These are phyloP conservation scores for Spinibarbus caldwelli DNA, from an alignment of 2,797 vertebrate genomes.

Conservation along the genomic window DNA sequence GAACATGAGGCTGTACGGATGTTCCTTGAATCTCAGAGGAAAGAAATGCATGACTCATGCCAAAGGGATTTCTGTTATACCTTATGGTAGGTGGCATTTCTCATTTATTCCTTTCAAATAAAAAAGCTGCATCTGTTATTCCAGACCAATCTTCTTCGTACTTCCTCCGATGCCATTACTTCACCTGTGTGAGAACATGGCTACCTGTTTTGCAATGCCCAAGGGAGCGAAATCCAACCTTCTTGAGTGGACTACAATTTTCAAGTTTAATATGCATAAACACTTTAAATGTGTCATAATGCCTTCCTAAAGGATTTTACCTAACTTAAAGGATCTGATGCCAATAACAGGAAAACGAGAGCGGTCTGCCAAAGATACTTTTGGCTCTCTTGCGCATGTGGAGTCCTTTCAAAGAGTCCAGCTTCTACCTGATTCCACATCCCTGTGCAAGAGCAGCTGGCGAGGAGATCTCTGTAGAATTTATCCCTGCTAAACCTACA, in stretches of 20 bases:
- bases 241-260: constrained; percentile 60
- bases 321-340: constrained; percentile 66
- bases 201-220: constrained; percentile 29
- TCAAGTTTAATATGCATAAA: constrained; percentile 64
- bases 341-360: constrained; percentile 71
- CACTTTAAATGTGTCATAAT: constrained; percentile 63
- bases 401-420: constrained; percentile 71
- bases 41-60: background rate
- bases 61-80: constrained; percentile 23
- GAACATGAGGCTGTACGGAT: constrained; percentile 6
- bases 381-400: constrained; percentile 69
- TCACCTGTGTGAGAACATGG: constrained; percentile 28
- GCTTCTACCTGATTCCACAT: constrained; percentile 67
- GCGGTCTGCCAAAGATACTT: constrained; percentile 69
- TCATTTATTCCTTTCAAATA: constrained; percentile 31
- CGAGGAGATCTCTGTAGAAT: constrained; percentile 66
- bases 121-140: constrained; percentile 29
- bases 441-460: constrained; percentile 70
- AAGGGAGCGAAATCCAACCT: constrained; percentile 44
- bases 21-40: constrained; percentile 22
- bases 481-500: constrained; percentile 71
- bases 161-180: constrained; percentile 22
- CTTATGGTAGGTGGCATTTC: constrained; percentile 28
- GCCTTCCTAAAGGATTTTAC: constrained; percentile 68
- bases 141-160: constrained; percentile 18